Evolutionary conservation across 2,888 invertebrate genomes (phyloP).

Genomic region (Nudaria mundana): DNA sequence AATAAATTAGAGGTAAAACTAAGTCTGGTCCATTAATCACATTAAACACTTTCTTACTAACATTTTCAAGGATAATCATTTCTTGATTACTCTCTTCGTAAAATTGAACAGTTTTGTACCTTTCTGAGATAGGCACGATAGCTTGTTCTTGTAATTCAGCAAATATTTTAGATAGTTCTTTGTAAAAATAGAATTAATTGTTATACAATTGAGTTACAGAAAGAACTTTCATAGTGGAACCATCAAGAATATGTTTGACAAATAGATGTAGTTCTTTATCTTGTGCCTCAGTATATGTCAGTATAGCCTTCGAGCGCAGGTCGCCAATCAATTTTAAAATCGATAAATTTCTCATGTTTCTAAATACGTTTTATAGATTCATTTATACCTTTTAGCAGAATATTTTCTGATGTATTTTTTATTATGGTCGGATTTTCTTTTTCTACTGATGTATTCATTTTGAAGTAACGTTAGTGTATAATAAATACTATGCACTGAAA

Average conservation of each 20-base stretch:
- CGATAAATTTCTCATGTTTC: too few relatives aligned
- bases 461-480: too few relatives aligned
- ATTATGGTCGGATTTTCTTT: too few relatives aligned
- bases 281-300: too few relatives aligned
- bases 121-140: not conserved
- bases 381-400: too few relatives aligned
- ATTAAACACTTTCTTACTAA: conserved; percentile 43
- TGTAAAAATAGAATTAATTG: not conserved
- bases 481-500: too few relatives aligned
- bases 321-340: too few relatives aligned
- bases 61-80: conserved; percentile 50
- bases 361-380: too few relatives aligned
- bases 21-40: conserved; percentile 43
- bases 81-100: conserved; percentile 41
- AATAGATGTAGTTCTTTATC: not conserved
- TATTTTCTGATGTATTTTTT: too few relatives aligned
- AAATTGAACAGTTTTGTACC: not conserved
- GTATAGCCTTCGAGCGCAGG: too few relatives aligned
- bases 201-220: not conserved
- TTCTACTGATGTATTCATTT: too few relatives aligned
- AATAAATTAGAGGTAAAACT: conserved; percentile 41
- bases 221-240: not conserved
- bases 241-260: not conserved
- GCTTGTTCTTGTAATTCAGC: not conserved
- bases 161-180: not conserved